These are phyloP conservation scores for Cybosia mesomella DNA, from an alignment of 2,888 invertebrate species.

Conservation along the genomic window DNA sequence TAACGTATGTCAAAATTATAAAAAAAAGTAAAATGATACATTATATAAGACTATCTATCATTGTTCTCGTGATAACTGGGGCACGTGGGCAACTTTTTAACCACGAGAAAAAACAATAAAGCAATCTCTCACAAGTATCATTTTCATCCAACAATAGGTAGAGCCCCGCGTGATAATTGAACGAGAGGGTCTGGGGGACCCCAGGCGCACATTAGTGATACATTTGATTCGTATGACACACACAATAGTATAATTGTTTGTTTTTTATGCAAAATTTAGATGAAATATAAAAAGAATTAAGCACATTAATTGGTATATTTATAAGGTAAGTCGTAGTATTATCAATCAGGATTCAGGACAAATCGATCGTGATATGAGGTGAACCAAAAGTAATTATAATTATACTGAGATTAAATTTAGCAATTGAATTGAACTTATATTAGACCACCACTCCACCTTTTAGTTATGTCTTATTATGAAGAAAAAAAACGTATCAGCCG, in stretches of 20 bases:
- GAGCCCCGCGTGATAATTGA: conserved; percentile 83
- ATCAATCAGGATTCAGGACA: too few relatives aligned
- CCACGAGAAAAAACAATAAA: conserved; percentile 87
- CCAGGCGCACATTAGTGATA: conserved; percentile 74
- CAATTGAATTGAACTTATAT: neutral
- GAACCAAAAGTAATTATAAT: too few relatives aligned
- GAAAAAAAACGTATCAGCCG: neutral
- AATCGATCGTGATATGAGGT: too few relatives aligned
- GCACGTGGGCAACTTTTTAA: conserved; percentile 81
- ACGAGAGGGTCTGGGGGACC: conserved; percentile 75
- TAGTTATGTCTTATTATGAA: neutral
- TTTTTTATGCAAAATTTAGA: conserved; percentile 11
- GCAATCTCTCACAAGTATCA: conserved; percentile 87
- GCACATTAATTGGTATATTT: neutral
- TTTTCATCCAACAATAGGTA: conserved; percentile 82
- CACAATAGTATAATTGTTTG: conserved; percentile 59
- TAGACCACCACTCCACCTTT: neutral
- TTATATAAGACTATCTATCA: conserved; percentile 19
- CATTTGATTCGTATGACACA: conserved; percentile 81
- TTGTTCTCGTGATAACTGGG: conserved; percentile 63
- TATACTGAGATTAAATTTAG: too few relatives aligned
- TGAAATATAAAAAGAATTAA: neutral
- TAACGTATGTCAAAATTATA: neutral
- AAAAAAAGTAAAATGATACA: neutral
- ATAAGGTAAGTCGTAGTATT: too few relatives aligned